Percentiles rank a stretch among this genome's conserved stretches.
These are phyloP conservation scores for Teleopsis dalmanni DNA, from an alignment of 1,140 invertebrate genomes.

Conservation along the genomic window DNA sequence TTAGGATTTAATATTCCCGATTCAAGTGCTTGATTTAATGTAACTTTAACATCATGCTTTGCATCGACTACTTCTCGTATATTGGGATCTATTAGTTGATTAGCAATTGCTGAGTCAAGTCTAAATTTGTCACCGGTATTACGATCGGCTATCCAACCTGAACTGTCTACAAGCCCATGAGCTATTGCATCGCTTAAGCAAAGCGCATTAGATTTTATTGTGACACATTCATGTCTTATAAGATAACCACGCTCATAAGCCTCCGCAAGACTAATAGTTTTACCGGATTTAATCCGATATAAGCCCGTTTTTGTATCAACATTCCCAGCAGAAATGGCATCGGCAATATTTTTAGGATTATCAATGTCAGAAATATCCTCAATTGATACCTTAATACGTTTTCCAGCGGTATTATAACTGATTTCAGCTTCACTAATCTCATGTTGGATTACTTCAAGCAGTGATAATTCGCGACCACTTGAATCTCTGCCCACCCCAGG, in stretches of 20 bases:
- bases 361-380: conserved; percentile 46
- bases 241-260: conserved; percentile 68
- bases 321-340: conserved; percentile 70
- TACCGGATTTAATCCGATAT: conserved; percentile 57
- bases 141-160: conserved; percentile 72
- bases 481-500: conserved; percentile 69
- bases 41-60: conserved; percentile 68
- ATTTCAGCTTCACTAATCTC: conserved; percentile 80
- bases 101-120: conserved; percentile 70
- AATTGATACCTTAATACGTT: conserved; percentile 71
- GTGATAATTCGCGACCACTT: conserved; percentile 59
- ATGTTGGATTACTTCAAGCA: conserved; percentile 81
- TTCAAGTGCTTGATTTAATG: conserved; percentile 69
- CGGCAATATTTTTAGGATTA: conserved; percentile 51
- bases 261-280: conserved; percentile 68
- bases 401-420: conserved; percentile 59
- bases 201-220: conserved; percentile 64
- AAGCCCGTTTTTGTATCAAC: conserved; percentile 72
- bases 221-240: conserved; percentile 63
- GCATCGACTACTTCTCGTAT: conserved; percentile 75
- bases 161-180: conserved; percentile 71
- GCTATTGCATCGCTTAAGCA: conserved; percentile 73
- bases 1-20: conserved; percentile 70
- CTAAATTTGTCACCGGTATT: conserved; percentile 73
- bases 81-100: conserved; percentile 66